These are phyloP conservation scores for Tenthredo notha DNA, from an alignment of 2,888 invertebrate species.

Conservation along the genomic window DNA sequence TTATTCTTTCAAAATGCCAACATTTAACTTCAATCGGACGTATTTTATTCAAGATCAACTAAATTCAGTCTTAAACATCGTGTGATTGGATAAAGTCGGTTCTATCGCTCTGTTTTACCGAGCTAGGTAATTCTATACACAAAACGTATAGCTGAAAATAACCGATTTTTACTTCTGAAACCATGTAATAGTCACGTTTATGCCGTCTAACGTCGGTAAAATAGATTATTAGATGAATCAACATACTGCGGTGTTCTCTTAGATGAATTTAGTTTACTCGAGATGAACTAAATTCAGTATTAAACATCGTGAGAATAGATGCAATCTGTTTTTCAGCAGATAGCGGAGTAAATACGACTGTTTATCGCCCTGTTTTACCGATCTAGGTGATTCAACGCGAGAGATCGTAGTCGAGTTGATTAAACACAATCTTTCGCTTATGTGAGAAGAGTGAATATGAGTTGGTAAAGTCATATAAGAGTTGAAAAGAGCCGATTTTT, in stretches of 20 bases:
- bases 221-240: background rate
- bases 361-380: background rate
- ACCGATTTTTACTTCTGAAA: background rate
- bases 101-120: background rate
- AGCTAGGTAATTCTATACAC: background rate
- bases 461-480: background rate
- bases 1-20: background rate
- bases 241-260: no score
- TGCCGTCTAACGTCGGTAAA: background rate
- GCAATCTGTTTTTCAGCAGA: no score
- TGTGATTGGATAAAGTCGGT: background rate
- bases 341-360: background rate
- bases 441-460: background rate
- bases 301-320: background rate
- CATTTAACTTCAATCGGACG: background rate
- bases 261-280: background rate
- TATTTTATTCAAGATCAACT: background rate
- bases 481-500: background rate
- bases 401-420: background rate
- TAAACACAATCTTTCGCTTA: background rate
- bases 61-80: background rate
- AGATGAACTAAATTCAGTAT: background rate
- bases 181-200: background rate
- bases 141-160: background rate
- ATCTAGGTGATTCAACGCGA: background rate